phyloP scores from a whole-genome alignment of 2,888 invertebrate genomes.

The Eretmocerus hayati region DNA sequence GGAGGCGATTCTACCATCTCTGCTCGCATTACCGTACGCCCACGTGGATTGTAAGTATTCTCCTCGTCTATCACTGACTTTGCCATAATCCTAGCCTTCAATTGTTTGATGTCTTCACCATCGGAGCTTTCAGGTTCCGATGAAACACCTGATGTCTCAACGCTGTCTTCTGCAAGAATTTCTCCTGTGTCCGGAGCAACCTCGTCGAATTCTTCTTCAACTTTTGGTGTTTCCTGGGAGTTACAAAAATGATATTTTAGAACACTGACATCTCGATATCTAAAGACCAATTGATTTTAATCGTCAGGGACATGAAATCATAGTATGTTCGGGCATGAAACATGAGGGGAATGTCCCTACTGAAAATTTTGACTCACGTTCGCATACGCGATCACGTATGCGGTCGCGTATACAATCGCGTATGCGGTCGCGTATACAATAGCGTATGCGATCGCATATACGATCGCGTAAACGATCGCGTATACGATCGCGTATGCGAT shows the following conservation, averaged over 20 bases:
- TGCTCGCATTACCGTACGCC: slow-evolving; percentile 29
- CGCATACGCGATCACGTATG: too few relatives aligned
- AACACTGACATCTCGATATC: too few relatives aligned
- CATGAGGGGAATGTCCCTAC: too few relatives aligned
- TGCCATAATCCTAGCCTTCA: slow-evolving; percentile 39
- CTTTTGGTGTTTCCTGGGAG: slow-evolving; percentile 1
- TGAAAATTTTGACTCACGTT: too few relatives aligned
- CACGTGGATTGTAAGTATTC: slow-evolving; percentile 41
- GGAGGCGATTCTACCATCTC: slow-evolving; percentile 22
- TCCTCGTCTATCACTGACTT: slow-evolving; percentile 37
- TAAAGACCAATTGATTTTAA: too few relatives aligned
- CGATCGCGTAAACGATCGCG: too few relatives aligned
- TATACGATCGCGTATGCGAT: too few relatives aligned
- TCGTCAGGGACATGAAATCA: too few relatives aligned
- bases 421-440: too few relatives aligned
- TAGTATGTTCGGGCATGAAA: too few relatives aligned
- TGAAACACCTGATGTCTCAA: slow-evolving; percentile 33
- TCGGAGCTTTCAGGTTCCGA: slow-evolving; percentile 33
- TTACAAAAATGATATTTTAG: neutral
- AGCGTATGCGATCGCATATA: too few relatives aligned
- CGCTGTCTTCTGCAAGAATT: slow-evolving; percentile 28
- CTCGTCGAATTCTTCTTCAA: slow-evolving; percentile 18
- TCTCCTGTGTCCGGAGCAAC: slow-evolving; percentile 17
- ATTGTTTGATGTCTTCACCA: slow-evolving; percentile 36
- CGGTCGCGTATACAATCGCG: too few relatives aligned